Evolutionary conservation across 2,113 vertebrate species (phyloP).

Genomic region (Ctenomys sociabilis): DNA sequence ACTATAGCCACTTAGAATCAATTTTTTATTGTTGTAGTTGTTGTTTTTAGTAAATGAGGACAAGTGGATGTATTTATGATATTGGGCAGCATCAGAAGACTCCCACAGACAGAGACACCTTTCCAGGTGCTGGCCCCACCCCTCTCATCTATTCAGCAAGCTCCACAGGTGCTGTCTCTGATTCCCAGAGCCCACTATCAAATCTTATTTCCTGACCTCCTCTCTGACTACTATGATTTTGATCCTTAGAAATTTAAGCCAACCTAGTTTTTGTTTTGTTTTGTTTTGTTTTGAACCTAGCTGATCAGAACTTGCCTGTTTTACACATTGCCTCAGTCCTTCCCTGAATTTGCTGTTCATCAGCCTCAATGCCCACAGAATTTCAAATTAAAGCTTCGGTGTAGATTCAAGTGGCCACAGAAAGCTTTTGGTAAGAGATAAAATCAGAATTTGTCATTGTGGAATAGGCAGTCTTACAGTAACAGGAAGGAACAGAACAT

Average conservation of each 20-base stretch:
- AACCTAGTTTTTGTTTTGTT: not conserved
- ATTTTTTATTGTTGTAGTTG: not conserved
- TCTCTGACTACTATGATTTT: not conserved
- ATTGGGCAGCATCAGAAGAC: not conserved
- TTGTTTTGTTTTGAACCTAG: not conserved
- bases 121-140: not conserved
- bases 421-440: not conserved
- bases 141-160: too few relatives aligned
- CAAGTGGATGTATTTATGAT: not conserved
- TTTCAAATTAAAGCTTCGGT: not conserved
- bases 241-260: not conserved
- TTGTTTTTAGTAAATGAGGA: not conserved
- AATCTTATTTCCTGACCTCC: not conserved
- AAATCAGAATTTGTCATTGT: not conserved
- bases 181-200: not conserved
- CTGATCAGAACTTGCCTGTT: not conserved
- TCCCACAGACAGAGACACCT: too few relatives aligned
- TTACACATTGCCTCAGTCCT: too few relatives aligned
- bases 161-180: too few relatives aligned
- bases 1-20: not conserved
- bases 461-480: not conserved
- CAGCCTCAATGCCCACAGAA: not conserved
- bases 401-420: not conserved
- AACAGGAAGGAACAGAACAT: not conserved
- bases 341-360: not conserved